Evolutionary conservation across 2,888 invertebrate genomes (phyloP).

Genomic region (Megamerina dolium): DNA sequence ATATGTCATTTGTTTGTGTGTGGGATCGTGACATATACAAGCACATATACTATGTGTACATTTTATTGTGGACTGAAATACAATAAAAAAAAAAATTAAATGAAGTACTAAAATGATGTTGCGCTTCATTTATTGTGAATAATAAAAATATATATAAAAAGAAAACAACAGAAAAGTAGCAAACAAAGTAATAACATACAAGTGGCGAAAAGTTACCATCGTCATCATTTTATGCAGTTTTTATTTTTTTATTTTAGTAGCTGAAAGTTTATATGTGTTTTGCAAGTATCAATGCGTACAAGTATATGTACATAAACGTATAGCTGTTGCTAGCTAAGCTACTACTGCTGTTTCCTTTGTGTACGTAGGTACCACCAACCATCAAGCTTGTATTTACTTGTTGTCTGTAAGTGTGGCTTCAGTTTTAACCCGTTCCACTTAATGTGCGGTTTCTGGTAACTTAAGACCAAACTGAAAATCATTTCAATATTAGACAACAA

Average conservation of each 20-base stretch:
- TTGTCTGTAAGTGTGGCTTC: constrained; percentile 4
- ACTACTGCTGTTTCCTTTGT: background rate
- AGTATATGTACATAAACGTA: background rate
- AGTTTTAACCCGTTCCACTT: constrained; percentile 18
- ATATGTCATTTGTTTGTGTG: too few relatives aligned
- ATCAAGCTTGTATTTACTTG: too few relatives aligned
- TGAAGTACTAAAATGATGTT: background rate
- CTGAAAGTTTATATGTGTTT: too few relatives aligned
- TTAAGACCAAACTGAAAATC: too few relatives aligned
- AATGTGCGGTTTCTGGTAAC: constrained; percentile 13
- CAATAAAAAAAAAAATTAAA: background rate
- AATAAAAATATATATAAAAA: too few relatives aligned
- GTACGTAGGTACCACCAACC: background rate
- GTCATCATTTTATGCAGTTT: too few relatives aligned
- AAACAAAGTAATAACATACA: background rate
- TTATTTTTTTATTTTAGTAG: too few relatives aligned
- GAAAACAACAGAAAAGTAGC: background rate
- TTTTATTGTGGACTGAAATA: background rate
- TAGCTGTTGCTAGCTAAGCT: too few relatives aligned
- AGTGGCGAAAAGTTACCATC: constrained; percentile 11
- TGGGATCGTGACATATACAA: too few relatives aligned
- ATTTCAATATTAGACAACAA: too few relatives aligned
- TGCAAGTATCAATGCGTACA: background rate
- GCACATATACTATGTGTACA: background rate
- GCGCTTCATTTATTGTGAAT: background rate